phyloP scores from a whole-genome alignment of 2,888 invertebrate species.

The Scaptomyza tumidula region DNA sequence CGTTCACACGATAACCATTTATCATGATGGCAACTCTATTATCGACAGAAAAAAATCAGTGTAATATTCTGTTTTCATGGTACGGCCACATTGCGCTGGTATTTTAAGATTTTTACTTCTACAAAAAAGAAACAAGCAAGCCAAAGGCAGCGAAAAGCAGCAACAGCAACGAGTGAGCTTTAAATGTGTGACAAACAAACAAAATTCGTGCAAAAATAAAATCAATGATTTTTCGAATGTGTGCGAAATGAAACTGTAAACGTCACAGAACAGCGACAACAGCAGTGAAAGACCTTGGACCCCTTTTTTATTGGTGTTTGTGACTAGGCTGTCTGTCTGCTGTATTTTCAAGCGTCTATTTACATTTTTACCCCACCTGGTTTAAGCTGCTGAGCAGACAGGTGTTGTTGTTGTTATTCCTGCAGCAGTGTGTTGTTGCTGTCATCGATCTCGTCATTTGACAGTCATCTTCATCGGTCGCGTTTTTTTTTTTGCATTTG shows the following conservation, averaged over 20 bases:
- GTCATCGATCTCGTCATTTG: conserved; percentile 36
- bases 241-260: conserved; percentile 32
- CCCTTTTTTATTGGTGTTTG: conserved; percentile 12
- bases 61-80: conserved; percentile 15
- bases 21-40: conserved; percentile 14
- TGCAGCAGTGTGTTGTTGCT: conserved; percentile 14
- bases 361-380: conserved; percentile 76
- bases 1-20: background rate
- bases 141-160: conserved; percentile 50
- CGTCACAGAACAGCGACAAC: conserved; percentile 25
- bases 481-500: conserved; percentile 31
- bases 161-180: conserved; percentile 58
- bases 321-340: conserved; percentile 21
- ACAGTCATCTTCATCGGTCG: conserved; percentile 34
- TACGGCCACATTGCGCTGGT: conserved; percentile 47
- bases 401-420: conserved; percentile 61
- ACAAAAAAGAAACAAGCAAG: conserved; percentile 48
- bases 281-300: conserved; percentile 60
- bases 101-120: conserved; percentile 54
- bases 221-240: conserved; percentile 57
- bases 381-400: conserved; percentile 56
- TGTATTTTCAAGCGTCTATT: conserved; percentile 65
- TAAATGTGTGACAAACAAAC: conserved; percentile 50
- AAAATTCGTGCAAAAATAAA: conserved; percentile 51
- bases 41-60: background rate